A percentile compares a stretch with the other conserved stretches of the same genome.
Conservation (phyloP, 1,140 invertebrate species). For the Meloidogyne exigua region DNA sequence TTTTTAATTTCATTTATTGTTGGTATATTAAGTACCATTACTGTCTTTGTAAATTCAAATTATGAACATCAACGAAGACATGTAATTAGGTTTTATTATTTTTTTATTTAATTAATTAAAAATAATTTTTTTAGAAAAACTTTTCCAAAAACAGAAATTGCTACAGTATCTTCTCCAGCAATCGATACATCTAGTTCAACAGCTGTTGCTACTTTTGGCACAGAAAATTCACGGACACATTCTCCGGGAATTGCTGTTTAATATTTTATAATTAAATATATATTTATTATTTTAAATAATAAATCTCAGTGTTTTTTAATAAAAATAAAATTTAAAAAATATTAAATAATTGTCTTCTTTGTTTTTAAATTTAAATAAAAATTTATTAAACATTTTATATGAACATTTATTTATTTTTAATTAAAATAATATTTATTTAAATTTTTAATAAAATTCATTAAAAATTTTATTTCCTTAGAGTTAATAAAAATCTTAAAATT, state of each 20-base stretch:
- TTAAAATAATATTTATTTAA: no score
- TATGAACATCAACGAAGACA: constrained; percentile 9
- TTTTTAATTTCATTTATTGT: constrained; percentile 17
- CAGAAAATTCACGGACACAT: neutral
- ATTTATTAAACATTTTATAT: no score
- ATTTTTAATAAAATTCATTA: no score
- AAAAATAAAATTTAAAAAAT: no score
- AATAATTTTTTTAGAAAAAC: constrained; percentile 16
- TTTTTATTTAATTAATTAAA: neutral
- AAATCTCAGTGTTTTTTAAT: no score
- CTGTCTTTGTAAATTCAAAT: constrained; percentile 5
- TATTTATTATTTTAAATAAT: constrained; percentile 2
- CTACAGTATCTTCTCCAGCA: constrained; percentile 13
- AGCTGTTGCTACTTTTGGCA: neutral
- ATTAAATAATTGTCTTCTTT: no score
- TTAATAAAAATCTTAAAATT: no score
- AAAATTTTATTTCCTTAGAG: no score
- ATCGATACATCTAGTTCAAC: constrained; percentile 5
- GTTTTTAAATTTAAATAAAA: no score
- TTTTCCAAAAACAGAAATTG: constrained; percentile 19
- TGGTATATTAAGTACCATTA: constrained; percentile 19
- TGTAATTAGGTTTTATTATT: constrained; percentile 24
- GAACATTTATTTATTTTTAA: no score
- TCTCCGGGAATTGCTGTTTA: neutral
- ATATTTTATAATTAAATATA: neutral